Conservation (phyloP, 2,888 invertebrate species). For the Pammene fasciana region DNA sequence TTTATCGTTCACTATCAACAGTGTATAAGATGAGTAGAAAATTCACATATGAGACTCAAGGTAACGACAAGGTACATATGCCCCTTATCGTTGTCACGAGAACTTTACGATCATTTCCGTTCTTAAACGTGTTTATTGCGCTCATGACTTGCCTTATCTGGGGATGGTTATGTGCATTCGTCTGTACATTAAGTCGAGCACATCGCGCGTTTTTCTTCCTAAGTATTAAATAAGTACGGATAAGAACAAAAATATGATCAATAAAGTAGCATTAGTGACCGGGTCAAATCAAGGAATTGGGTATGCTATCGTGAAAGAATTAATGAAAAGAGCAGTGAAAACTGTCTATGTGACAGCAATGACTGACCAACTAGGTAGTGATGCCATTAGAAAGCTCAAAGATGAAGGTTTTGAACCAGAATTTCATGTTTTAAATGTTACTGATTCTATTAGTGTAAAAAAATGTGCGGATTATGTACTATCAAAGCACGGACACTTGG, state of each 20-base stretch:
- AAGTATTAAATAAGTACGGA: neutral
- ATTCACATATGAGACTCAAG: neutral
- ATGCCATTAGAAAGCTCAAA: constrained; percentile 80
- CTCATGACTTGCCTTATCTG: constrained; percentile 11
- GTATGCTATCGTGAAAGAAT: constrained; percentile 83
- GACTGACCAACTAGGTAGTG: constrained; percentile 76
- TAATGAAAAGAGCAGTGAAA: constrained; percentile 84
- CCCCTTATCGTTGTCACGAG: constrained; percentile 5
- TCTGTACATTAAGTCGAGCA: neutral
- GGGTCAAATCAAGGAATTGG: constrained; percentile 87
- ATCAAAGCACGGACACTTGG: constrained; percentile 50
- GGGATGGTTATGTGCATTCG: neutral
- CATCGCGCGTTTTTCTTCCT: neutral
- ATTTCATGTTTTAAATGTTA: constrained; percentile 53
- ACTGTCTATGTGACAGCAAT: constrained; percentile 86
- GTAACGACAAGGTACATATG: neutral
- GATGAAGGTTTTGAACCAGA: constrained; percentile 70
- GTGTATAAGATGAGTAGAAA: too few relatives aligned
- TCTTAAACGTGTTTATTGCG: neutral
- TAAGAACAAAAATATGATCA: constrained; percentile 7
- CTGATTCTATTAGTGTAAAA: constrained; percentile 49
- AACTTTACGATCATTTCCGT: constrained; percentile 1
- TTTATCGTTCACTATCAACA: too few relatives aligned
- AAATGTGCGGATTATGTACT: constrained; percentile 49
- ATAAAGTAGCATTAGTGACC: constrained; percentile 76